These are phyloP conservation scores for Drosophila mayaguana DNA, from an alignment of 2,888 invertebrate genomes.

Conservation along the genomic window DNA sequence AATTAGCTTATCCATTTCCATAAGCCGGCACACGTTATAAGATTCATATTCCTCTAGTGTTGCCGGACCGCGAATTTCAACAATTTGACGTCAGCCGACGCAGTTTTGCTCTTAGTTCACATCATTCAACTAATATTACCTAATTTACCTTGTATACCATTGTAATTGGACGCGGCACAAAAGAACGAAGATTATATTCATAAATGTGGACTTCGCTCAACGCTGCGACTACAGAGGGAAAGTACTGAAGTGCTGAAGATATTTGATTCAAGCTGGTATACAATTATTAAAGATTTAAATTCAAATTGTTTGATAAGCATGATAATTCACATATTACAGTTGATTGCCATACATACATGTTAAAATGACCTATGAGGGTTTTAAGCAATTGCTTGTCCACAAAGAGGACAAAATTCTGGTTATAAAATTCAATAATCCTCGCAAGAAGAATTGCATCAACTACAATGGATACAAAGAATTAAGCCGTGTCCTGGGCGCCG, in stretches of 20 bases:
- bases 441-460: constrained; percentile 92
- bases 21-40: not conserved
- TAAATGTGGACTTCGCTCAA: constrained; percentile 43
- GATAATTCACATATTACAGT: not conserved
- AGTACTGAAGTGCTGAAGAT: not conserved
- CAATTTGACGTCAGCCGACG: not conserved
- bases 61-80: not conserved
- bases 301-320: not conserved
- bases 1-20: not conserved
- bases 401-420: constrained; percentile 86
- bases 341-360: not conserved
- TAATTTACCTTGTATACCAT: not conserved
- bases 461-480: constrained; percentile 89
- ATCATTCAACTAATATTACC: not conserved
- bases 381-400: constrained; percentile 71
- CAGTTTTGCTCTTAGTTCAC: not conserved
- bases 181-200: not conserved
- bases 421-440: constrained; percentile 91
- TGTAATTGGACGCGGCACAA: not conserved
- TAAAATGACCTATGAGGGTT: constrained; percentile 69
- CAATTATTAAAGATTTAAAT: not conserved
- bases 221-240: not conserved
- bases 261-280: not conserved
- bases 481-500: constrained; percentile 88
- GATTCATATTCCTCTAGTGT: not conserved